phyloP scores from a whole-genome alignment of 2,797 vertebrate species.

The Heliangelus exortis region DNA sequence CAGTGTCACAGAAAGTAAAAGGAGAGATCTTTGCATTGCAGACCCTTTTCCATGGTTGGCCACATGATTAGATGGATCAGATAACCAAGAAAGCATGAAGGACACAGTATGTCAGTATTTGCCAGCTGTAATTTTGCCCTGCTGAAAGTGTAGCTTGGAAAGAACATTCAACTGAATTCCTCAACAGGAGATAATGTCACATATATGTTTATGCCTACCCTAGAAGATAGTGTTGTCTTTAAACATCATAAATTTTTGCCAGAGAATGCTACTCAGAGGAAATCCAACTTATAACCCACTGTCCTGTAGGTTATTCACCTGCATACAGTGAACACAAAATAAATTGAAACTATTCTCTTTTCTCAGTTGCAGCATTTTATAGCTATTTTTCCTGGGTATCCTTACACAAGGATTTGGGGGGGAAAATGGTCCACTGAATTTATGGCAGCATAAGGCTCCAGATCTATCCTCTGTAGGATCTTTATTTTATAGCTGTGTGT shows the following conservation, averaged over 20 bases:
- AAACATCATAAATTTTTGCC: background rate
- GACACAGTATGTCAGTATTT: background rate
- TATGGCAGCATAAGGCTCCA: background rate
- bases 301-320: background rate
- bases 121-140: background rate
- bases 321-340: background rate
- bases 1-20: background rate
- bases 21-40: background rate
- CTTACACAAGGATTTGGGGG: fast-evolving
- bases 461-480: background rate
- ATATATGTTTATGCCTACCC: background rate
- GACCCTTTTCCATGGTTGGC: background rate
- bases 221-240: background rate
- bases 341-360: background rate
- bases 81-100: background rate
- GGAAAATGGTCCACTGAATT: background rate
- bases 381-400: background rate
- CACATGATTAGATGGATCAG: background rate
- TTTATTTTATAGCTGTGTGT: background rate
- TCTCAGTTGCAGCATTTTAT: background rate
- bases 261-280: background rate
- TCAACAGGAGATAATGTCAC: background rate
- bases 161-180: background rate
- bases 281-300: background rate
- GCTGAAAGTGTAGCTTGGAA: background rate